phyloP scores from a whole-genome alignment of 1,140 invertebrate species.

The Drosophila aff. region DNA sequence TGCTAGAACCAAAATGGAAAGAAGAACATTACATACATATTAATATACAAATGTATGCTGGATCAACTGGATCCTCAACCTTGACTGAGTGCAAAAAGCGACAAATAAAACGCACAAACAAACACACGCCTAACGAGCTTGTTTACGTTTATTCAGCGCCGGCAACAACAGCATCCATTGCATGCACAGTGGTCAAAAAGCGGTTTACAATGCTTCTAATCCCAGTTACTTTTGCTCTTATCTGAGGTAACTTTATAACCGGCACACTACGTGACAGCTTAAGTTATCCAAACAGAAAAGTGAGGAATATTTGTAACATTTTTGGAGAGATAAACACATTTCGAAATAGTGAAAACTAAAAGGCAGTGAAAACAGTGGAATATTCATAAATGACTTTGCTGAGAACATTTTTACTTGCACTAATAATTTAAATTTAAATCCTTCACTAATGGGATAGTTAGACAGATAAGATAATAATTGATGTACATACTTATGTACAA shows the following conservation, averaged over 20 bases:
- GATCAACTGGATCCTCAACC: constrained; percentile 60
- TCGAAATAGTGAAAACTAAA: constrained; percentile 6
- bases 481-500: no score
- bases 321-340: constrained; percentile 1
- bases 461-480: background rate
- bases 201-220: background rate
- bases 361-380: background rate
- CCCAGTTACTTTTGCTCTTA: constrained; percentile 3
- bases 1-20: constrained; percentile 16
- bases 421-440: background rate
- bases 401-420: background rate
- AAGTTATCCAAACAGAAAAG: background rate
- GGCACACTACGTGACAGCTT: background rate
- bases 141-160: constrained; percentile 67
- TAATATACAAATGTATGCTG: constrained; percentile 2
- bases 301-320: constrained; percentile 9
- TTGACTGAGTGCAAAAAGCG: constrained; percentile 52
- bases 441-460: background rate
- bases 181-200: constrained; percentile 35
- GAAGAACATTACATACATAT: background rate
- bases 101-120: constrained; percentile 23
- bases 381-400: no score
- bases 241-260: constrained; percentile 3
- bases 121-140: constrained; percentile 67
- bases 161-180: constrained; percentile 42